Conservation (phyloP, 2,888 invertebrate species). For the Eumerus sabulonum region DNA sequence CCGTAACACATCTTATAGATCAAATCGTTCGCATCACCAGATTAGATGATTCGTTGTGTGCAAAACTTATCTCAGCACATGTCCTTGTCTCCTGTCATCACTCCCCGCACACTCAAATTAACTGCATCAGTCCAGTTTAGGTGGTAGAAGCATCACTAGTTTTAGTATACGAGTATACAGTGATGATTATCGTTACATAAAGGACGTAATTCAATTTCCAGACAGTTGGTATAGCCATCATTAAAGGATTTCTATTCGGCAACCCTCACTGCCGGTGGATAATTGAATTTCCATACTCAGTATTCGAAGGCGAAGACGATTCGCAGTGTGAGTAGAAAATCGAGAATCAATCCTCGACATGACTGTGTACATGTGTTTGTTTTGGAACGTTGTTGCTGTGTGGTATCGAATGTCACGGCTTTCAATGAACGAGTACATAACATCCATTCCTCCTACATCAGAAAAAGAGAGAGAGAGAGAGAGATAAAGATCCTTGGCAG, state of each 20-base stretch:
- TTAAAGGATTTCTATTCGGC: slow-evolving; percentile 77
- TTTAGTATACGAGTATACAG: slow-evolving; percentile 25
- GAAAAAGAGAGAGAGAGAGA: slow-evolving; percentile 24
- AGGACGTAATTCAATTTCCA: slow-evolving; percentile 79
- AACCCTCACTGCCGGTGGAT: slow-evolving; percentile 69
- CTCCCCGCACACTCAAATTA: slow-evolving; percentile 34
- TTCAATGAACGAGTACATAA: slow-evolving; percentile 21
- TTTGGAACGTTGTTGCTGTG: slow-evolving; percentile 14
- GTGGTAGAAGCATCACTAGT: slow-evolving; percentile 61
- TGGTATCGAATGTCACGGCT: slow-evolving; percentile 60
- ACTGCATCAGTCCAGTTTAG: slow-evolving; percentile 54
- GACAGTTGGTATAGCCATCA: slow-evolving; percentile 79
- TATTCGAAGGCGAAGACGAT: slow-evolving; percentile 66
- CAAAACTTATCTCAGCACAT: slow-evolving; percentile 63
- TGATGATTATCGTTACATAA: slow-evolving; percentile 73
- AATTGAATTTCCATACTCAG: slow-evolving; percentile 70
- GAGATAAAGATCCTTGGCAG: slow-evolving; percentile 53
- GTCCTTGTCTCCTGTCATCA: slow-evolving; percentile 46
- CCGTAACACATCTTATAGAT: slow-evolving; percentile 50
- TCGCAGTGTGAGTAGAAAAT: slow-evolving; percentile 62
- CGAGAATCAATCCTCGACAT: slow-evolving; percentile 59
- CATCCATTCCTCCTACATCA: not conserved
- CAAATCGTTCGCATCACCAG: slow-evolving; percentile 40
- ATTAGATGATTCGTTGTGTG: slow-evolving; percentile 58
- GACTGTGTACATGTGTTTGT: slow-evolving; percentile 27